phyloP scores from a whole-genome alignment of 1,140 invertebrate species.

The Galleria mellonella region DNA sequence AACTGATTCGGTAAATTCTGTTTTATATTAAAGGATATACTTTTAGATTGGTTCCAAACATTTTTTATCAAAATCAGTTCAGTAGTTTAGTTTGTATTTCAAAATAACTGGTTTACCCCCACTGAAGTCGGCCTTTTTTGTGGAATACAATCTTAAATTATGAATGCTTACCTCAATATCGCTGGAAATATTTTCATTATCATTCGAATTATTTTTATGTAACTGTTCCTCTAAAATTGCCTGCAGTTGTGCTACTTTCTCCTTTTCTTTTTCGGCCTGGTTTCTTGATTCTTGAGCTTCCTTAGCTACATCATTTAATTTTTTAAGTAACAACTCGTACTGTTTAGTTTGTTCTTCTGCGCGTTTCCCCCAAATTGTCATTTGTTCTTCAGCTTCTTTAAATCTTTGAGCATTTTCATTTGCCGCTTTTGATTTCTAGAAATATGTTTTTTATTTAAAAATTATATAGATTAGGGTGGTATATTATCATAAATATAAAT shows the following conservation, averaged over 20 bases:
- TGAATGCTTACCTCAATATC: too few species aligned
- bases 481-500: too few species aligned
- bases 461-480: too few species aligned
- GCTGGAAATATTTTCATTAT: conserved; percentile 1
- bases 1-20: too few species aligned
- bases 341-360: conserved; percentile 50
- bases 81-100: too few species aligned
- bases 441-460: too few species aligned
- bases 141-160: too few species aligned
- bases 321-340: conserved; percentile 49
- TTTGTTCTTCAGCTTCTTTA: conserved; percentile 45
- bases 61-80: too few species aligned
- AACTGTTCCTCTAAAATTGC: conserved; percentile 25
- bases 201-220: neutral
- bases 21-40: too few species aligned
- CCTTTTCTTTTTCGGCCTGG: conserved; percentile 44
- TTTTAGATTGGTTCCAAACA: too few species aligned
- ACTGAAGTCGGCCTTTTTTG: too few species aligned
- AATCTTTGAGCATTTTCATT: conserved; percentile 31
- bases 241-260: conserved; percentile 36
- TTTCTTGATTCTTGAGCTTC: conserved; percentile 43
- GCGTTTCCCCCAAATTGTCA: conserved; percentile 39
- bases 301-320: conserved; percentile 44
- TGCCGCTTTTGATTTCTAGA: conserved; percentile 32
- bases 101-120: too few species aligned